Base-by-base conservation (phyloP, 2,113 vertebrate genomes). In the Stigmatopora argus region DNA sequence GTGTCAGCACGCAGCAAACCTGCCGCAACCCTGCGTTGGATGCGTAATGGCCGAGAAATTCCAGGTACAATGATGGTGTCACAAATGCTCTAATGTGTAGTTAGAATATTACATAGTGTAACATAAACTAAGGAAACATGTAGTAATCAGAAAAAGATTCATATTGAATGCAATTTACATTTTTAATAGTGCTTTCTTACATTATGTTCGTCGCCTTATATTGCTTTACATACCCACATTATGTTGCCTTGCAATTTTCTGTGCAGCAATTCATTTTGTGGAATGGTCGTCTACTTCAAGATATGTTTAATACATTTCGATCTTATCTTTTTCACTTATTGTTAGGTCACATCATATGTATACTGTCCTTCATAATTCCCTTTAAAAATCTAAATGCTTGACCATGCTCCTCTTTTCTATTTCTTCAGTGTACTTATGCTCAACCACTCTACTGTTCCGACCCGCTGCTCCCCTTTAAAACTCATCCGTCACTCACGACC, bases 1-100 rank as follows among this genome's bases (percentile, higher is more conserved):
- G 69, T 92, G 13, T 92, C 93, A 1, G 91, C 91, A 0, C 85
- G 94, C 34, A 95, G 94, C 65, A 95, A 94, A 62, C 94, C 94
- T 0, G 89, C 92, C 0, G 91, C 94, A 18, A 88, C 88, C 7
- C 89, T 95, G 67, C 92, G 92, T 65, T 95, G 94, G 94, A 87
- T 92, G 63, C 84, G 92, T 1, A 93, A 93, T 18, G 89, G 92
- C 55, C 85, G 90, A 2, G 93, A 94, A 80, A 88, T 96, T 17
- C 86, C 90, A 90, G 94, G 94, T 94, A 84, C 13, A 21, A n/a
- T n/a, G 8, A 19, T 19, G n/a, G n/a, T 9, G 15, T 11, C 15
- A 19, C 17, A 65, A 66, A 56, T 31, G 51, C 71, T 60, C 34
- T 64, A 69, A 81, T 59, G 66, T 53, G 62, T 62, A 56, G 62